Conservation (phyloP, 2,888 invertebrate species). For the Troides oblongomaculatus region DNA sequence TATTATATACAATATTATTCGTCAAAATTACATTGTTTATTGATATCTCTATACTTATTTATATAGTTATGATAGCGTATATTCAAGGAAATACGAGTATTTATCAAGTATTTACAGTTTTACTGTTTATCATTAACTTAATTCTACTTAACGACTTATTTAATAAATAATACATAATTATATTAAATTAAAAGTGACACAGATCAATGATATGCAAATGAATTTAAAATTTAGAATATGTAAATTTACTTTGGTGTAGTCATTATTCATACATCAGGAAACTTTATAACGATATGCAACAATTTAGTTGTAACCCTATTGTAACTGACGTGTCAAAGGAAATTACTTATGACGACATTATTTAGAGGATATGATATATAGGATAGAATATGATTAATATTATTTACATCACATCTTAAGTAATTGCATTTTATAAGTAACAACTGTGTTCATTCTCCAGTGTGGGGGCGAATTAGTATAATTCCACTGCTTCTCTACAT, state of each 20-base stretch:
- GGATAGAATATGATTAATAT: neutral
- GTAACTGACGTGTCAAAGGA: neutral
- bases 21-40: no score
- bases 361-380: neutral
- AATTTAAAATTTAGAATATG: conserved; percentile 23
- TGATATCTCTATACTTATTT: no score
- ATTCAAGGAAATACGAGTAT: no score
- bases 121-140: neutral
- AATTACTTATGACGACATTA: neutral
- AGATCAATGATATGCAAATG: conserved; percentile 14
- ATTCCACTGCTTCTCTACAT: no score
- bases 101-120: neutral
- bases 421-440: no score
- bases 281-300: conserved; percentile 22
- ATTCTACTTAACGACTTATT: neutral
- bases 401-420: no score
- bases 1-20: no score
- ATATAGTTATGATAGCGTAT: no score
- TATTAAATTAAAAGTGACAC: neutral
- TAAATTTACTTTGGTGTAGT: conserved; percentile 21
- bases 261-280: conserved; percentile 18
- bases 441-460: no score
- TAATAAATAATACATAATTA: neutral
- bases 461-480: no score
- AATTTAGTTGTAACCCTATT: conserved; percentile 3